Evolutionary conservation across 2,797 vertebrate species (phyloP), one percentile per base, ranked within the genome.

Genomic region (Lepus townsendii): DNA sequence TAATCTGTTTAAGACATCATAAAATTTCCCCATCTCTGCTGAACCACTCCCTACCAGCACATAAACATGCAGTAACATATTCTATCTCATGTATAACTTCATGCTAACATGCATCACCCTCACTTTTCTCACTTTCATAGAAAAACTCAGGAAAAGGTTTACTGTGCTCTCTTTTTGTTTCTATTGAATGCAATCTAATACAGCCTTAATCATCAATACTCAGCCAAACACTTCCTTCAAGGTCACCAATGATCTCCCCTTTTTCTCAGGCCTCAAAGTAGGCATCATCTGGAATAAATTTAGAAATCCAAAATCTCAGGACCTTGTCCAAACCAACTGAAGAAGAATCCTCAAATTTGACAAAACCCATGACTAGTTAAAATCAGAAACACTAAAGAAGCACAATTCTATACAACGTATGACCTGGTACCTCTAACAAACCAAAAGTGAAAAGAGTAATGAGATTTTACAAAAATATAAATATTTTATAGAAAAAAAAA

Each of bases 341-440:
- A 90, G 13, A 86, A 90, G 35, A 78, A 90, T 84, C 9, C 63
- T 3, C 30, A 76, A 63, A 20, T 76, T 83, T 91, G 27, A 69
- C 3, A 69, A 88, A 38, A 50, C 32, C n/a, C 0, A 26, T 94
- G 42, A 22, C 9, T 72, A 88, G 63, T 22, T 80, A 32, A 63
- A n/a, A 79, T 63, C 76, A 35, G 35, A 94, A 65, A 54, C 32
- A 69, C 82, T 69, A 79, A 78, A 86, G 22, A 75, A 80, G n/a
- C 11, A 73, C 24, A 80, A 38, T 62, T 87, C 57, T 69, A 63
- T 26, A 52, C 19, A n/a, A 75, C 12, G 68, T n/a, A 47, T 65
- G 19, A 75, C 8, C 47, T 80, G 32, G 26, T 68, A 80, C 12
- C 7, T 66, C 57, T 26, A 76, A 32, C 47, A 75, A 66, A 75